A percentile compares a stretch with the other conserved stretches of the same genome.
Evolutionary conservation across 1,140 invertebrate species (phyloP).

Genomic region (Metopolophium dirhodum): DNA sequence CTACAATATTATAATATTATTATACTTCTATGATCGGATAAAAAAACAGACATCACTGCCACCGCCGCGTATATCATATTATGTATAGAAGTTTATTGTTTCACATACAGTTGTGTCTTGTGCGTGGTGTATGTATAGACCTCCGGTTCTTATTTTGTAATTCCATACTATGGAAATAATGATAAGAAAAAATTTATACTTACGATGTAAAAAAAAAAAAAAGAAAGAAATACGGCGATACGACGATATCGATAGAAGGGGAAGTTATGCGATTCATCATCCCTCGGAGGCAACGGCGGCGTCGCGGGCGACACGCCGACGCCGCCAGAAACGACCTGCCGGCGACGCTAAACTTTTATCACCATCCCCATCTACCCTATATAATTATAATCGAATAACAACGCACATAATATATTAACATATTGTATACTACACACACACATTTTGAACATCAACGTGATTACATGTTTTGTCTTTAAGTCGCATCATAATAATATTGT

Average conservation of each 20-base stretch:
- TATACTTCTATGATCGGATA: no score
- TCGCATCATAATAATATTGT: not conserved
- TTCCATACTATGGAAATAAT: conserved; percentile 24
- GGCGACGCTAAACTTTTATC: conserved; percentile 51
- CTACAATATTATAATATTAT: not conserved
- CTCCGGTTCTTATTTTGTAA: not conserved
- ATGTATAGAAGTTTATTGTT: not conserved
- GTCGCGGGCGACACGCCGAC: conserved; percentile 23
- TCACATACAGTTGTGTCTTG: not conserved
- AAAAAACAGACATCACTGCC: not conserved
- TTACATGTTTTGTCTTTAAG: conserved; percentile 15
- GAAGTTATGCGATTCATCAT: conserved; percentile 51
- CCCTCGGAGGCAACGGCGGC: not conserved
- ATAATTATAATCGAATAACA: conserved; percentile 50
- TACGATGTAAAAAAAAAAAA: conserved; percentile 15
- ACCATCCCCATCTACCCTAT: conserved; percentile 20
- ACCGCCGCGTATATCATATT: not conserved
- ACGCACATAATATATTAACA: conserved; percentile 30
- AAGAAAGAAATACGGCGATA: not conserved
- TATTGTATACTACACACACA: not conserved
- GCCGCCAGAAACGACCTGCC: conserved; percentile 48
- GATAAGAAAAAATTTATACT: not conserved
- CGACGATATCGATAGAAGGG: conserved; percentile 27
- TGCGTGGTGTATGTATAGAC: not conserved
- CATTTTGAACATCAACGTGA: not conserved